These are phyloP conservation scores for cattle (Bos taurus) DNA, from an alignment of 2,113 vertebrate species.

Conservation along the genomic window ARS-UCD2.0 NC_037333.1:104364001-104364500, in stretches of 20 bases:
- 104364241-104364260: background rate
- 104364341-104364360: background rate
- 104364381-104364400: background rate
- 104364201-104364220: background rate
- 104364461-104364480: background rate
- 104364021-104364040: fast-evolving
- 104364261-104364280: background rate
- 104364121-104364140: background rate
- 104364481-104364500: background rate
- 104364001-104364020: fast-evolving
- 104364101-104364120: background rate
- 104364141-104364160: fast-evolving
- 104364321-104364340: background rate
- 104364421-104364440: background rate
- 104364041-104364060: background rate
- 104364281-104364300: background rate
- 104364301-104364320: background rate
- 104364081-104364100: background rate
- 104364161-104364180: background rate
- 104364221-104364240: background rate
- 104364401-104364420: background rate
- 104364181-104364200: background rate
- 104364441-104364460: too few relatives aligned
- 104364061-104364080: background rate
- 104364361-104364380: fast-evolving